phyloP scores from a whole-genome alignment of 2,113 vertebrate genomes.

The Chaetura pelagica region DNA sequence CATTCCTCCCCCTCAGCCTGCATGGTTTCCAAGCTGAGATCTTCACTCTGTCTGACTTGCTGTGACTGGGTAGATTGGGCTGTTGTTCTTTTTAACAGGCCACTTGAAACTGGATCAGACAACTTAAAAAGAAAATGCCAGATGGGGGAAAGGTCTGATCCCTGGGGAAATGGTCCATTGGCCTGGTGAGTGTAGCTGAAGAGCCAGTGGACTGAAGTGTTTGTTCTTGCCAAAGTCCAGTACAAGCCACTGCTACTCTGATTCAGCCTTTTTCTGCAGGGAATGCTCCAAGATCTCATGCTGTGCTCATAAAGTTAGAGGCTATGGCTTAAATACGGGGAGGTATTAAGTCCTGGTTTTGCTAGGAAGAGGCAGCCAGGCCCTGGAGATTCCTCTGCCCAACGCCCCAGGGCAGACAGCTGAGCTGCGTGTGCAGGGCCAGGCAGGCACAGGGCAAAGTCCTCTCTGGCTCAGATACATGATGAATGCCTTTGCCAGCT shows the following conservation, averaged over 20 bases:
- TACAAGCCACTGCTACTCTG: background rate
- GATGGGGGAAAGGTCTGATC: background rate
- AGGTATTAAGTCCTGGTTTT: background rate
- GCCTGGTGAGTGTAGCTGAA: background rate
- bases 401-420: background rate
- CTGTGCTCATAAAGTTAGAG: background rate
- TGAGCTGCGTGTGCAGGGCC: background rate
- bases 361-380: background rate
- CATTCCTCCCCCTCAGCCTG: background rate
- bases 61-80: background rate
- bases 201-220: background rate
- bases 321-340: background rate
- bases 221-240: background rate
- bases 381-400: background rate
- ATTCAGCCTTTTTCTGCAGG: background rate
- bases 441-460: background rate
- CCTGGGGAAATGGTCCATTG: background rate
- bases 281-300: accelerated
- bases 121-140: background rate
- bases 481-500: background rate
- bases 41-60: background rate
- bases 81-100: background rate
- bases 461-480: background rate
- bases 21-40: background rate
- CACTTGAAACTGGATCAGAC: background rate